A percentile compares a stretch with the other conserved stretches of the same genome.
Conservation (phyloP, 2,888 invertebrate genomes). For the Dasysyrphus tricinctus region DNA sequence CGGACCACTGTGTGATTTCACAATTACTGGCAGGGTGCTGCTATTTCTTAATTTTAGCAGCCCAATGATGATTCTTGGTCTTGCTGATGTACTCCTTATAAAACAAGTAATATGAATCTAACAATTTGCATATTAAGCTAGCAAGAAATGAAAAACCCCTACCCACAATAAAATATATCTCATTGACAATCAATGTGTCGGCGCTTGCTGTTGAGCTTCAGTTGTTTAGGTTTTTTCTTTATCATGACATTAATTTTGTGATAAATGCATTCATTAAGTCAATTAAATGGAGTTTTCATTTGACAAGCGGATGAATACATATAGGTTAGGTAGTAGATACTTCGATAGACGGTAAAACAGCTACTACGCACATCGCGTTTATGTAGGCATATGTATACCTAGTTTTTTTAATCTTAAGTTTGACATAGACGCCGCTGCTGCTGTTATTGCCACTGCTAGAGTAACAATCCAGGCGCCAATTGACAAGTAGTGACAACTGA, state of each 20-base stretch:
- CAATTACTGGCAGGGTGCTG: no score
- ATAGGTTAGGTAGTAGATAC: neutral
- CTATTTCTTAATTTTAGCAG: no score
- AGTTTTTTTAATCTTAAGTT: neutral
- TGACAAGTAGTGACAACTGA: slow-evolving; percentile 37
- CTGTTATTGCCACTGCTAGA: neutral
- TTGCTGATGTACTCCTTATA: no score
- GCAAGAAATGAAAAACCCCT: neutral
- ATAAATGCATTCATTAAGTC: slow-evolving; percentile 72
- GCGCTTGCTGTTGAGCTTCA: neutral
- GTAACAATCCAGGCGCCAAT: slow-evolving; percentile 29
- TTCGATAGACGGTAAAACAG: neutral
- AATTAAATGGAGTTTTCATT: slow-evolving; percentile 63
- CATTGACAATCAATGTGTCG: neutral
- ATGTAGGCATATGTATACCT: neutral
- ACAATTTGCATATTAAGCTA: neutral
- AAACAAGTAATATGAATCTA: no score
- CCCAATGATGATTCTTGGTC: no score
- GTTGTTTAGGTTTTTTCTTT: neutral
- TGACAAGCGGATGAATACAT: slow-evolving; percentile 47
- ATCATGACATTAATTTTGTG: slow-evolving; percentile 58
- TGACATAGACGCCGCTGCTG: neutral
- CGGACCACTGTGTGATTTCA: no score
- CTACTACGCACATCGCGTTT: neutral
- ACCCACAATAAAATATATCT: neutral